These are phyloP conservation scores for Scopus umbretta DNA, from an alignment of 2,113 vertebrate species.

Conservation along the genomic window DNA sequence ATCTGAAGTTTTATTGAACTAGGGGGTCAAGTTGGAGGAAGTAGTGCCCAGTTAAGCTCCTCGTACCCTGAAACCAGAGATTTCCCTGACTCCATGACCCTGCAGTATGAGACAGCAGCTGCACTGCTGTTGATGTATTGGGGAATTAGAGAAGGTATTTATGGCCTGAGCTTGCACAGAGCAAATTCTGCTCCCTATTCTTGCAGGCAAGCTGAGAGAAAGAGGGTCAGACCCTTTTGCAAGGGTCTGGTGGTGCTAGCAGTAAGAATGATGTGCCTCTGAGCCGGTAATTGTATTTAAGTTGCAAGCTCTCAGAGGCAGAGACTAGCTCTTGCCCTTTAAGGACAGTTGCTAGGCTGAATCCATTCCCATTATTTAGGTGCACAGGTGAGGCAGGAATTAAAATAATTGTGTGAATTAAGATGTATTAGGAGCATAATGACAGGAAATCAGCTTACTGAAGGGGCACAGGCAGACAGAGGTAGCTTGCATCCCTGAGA, in stretches of 20 bases:
- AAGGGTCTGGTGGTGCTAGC: neutral
- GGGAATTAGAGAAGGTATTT: conserved; percentile 10
- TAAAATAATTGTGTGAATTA: neutral
- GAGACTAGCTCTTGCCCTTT: neutral
- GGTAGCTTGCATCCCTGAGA: neutral
- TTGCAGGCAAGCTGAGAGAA: neutral
- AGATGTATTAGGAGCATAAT: neutral
- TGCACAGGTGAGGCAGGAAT: neutral
- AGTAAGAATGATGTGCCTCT: neutral
- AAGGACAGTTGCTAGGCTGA: neutral
- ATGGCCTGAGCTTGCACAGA: neutral
- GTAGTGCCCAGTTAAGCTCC: neutral
- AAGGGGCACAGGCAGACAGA: neutral
- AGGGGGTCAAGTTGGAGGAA: neutral
- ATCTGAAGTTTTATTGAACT: neutral
- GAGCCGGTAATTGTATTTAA: neutral
- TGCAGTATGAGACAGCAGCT: neutral
- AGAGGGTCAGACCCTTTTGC: neutral
- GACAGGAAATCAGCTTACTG: neutral
- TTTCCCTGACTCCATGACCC: neutral
- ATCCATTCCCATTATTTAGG: neutral
- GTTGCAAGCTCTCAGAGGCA: neutral
- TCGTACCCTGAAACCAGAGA: conserved; percentile 3
- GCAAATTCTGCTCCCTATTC: neutral
- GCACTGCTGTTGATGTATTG: conserved; percentile 17